Percentiles rank a stretch among this genome's conserved stretches.
Conservation (phyloP, 2,888 invertebrate species). For the Meloe dianella region DNA sequence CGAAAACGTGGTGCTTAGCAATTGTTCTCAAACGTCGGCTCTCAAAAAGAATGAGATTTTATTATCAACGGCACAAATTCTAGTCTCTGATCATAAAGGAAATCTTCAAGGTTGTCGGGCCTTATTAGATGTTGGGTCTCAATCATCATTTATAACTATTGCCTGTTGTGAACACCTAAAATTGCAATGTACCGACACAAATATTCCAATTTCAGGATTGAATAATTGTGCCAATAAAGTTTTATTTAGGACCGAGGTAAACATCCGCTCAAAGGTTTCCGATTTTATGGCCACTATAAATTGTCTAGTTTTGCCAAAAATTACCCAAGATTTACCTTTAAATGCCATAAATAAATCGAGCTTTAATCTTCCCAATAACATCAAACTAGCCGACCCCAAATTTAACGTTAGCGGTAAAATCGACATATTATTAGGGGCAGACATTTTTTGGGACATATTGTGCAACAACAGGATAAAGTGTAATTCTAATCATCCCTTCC, state of each 20-base stretch:
- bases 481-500: neutral
- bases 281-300: no score
- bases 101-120: conserved; percentile 15
- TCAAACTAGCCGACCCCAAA: conserved; percentile 22
- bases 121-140: conserved; percentile 20
- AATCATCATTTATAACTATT: neutral
- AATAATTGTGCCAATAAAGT: no score
- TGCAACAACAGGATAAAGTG: conserved; percentile 11
- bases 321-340: conserved; percentile 16
- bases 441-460: conserved; percentile 24
- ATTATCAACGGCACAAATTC: neutral
- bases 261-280: no score
- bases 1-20: no score
- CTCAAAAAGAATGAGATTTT: no score
- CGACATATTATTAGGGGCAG: conserved; percentile 23
- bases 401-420: conserved; percentile 18
- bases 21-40: no score
- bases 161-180: no score
- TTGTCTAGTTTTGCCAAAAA: conserved; percentile 17
- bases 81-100: conserved; percentile 9
- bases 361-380: conserved; percentile 16
- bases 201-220: no score
- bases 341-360: neutral
- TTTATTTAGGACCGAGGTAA: no score
- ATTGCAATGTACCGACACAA: no score